Conservation (phyloP, 37 sponge, comb jelly and placozoan species). For the Dysidea cf. avara region DNA sequence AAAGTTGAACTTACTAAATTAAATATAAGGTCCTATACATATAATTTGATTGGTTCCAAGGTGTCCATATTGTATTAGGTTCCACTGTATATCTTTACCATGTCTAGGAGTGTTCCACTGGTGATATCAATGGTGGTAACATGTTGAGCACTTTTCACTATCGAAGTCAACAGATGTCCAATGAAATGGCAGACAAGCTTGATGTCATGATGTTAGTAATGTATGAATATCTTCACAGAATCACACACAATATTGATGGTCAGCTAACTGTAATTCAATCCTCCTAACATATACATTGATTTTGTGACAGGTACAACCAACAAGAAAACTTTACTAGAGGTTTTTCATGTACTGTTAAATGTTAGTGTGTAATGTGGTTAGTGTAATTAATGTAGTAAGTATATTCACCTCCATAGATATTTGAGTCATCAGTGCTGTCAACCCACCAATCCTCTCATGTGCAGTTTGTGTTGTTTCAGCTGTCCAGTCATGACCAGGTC, state of each 20-base stretch:
- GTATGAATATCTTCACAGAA: constrained; percentile 32
- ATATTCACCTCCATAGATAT: constrained; percentile 32
- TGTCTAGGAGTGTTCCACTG: background rate
- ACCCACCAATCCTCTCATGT: constrained; percentile 80
- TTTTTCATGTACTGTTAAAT: background rate
- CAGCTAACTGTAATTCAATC: constrained; percentile 1
- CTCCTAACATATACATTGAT: no score
- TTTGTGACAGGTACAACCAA: background rate
- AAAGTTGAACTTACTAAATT: no score
- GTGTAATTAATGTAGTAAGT: background rate
- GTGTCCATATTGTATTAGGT: no score
- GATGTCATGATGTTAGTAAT: constrained; percentile 63
- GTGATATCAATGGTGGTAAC: background rate
- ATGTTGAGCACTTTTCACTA: constrained; percentile 3
- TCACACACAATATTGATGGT: constrained; percentile 28
- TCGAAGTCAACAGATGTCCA: constrained; percentile 38
- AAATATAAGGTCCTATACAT: no score
- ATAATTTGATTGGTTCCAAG: no score
- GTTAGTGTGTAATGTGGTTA: background rate
- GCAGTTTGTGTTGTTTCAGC: constrained; percentile 76
- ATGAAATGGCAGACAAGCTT: constrained; percentile 60
- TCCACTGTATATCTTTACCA: no score
- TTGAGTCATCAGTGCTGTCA: constrained; percentile 55
- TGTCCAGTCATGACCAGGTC: constrained; percentile 60
- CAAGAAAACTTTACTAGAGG: background rate